phyloP scores from a whole-genome alignment of 2,113 vertebrate species.

The Capreolus pygargus region DNA sequence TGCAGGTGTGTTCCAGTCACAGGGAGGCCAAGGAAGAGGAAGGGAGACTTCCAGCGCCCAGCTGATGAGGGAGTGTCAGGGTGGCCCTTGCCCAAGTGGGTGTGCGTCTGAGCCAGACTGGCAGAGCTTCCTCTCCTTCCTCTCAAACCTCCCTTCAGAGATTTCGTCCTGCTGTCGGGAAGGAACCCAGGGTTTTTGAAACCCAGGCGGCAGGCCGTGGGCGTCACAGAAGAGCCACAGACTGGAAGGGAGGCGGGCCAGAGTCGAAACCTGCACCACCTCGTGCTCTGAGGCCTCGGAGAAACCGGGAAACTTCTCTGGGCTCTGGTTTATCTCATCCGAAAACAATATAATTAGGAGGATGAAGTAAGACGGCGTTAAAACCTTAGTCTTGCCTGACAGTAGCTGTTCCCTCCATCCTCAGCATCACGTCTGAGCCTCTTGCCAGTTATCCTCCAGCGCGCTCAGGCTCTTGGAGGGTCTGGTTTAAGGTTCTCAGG shows the following conservation, averaged over 20 bases:
- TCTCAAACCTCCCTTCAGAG: slow-evolving; percentile 44
- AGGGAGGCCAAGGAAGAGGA: slow-evolving; percentile 28
- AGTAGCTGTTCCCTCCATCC: rapidly evolving
- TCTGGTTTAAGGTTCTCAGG: neutral
- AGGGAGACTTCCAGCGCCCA: slow-evolving; percentile 43
- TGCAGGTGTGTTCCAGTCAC: slow-evolving; percentile 39
- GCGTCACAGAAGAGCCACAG: neutral
- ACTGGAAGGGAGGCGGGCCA: neutral
- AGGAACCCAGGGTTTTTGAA: neutral
- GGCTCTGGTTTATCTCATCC: slow-evolving; percentile 8
- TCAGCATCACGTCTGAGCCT: neutral
- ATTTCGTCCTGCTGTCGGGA: neutral
- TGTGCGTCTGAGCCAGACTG: slow-evolving; percentile 33
- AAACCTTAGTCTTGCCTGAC: neutral
- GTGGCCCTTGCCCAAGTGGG: slow-evolving; percentile 34
- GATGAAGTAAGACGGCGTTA: neutral
- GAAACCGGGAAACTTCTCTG: neutral
- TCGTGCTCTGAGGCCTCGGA: neutral
- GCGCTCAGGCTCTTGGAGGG: neutral
- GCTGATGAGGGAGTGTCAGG: slow-evolving; percentile 51
- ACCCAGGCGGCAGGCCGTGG: neutral
- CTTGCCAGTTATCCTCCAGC: neutral
- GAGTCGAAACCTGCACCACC: neutral
- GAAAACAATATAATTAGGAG: neutral
- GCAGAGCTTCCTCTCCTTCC: slow-evolving; percentile 39